Percentiles rank a stretch among this genome's conserved stretches.
Conservation (phyloP, 2,113 vertebrate genomes). For the Varanus komodoensis region DNA sequence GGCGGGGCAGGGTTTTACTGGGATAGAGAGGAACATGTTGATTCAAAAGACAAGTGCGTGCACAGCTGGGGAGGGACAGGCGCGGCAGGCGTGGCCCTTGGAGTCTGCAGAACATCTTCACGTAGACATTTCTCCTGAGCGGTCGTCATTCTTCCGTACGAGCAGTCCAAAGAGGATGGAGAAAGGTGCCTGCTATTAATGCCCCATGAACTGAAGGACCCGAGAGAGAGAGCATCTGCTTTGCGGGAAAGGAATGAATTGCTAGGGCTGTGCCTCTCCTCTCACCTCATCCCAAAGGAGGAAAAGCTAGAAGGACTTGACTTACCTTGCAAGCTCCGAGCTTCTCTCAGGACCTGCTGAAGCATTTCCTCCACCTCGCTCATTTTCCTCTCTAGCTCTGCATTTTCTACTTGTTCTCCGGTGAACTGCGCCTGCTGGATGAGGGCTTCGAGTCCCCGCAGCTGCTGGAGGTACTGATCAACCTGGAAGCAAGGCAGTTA, state of each 20-base stretch:
- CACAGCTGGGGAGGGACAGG: not conserved
- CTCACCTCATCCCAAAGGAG: not conserved
- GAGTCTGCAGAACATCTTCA: not conserved
- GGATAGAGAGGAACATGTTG: not conserved
- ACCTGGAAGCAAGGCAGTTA: constrained; percentile 77
- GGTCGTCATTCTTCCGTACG: not conserved
- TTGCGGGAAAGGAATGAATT: no score
- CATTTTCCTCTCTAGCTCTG: constrained; percentile 80
- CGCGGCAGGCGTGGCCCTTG: not conserved
- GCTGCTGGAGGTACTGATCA: constrained; percentile 75
- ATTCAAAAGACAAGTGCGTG: not conserved
- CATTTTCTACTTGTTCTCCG: not conserved
- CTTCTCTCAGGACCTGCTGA: constrained; percentile 73
- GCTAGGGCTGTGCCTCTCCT: not conserved
- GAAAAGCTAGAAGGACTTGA: accelerated
- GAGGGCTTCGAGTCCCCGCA: constrained; percentile 81
- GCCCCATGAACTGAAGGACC: not conserved
- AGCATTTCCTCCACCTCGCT: constrained; percentile 72
- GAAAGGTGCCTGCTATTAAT: not conserved
- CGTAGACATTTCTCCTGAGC: not conserved
- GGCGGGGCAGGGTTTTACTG: not conserved
- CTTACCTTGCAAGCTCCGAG: constrained; percentile 77
- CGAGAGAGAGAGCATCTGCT: not conserved
- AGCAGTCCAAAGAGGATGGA: not conserved
- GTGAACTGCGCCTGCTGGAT: constrained; percentile 60